These are phyloP conservation scores for Psammodynastes pulverulentus DNA, from an alignment of 2,113 vertebrate genomes.

Conservation along the genomic window DNA sequence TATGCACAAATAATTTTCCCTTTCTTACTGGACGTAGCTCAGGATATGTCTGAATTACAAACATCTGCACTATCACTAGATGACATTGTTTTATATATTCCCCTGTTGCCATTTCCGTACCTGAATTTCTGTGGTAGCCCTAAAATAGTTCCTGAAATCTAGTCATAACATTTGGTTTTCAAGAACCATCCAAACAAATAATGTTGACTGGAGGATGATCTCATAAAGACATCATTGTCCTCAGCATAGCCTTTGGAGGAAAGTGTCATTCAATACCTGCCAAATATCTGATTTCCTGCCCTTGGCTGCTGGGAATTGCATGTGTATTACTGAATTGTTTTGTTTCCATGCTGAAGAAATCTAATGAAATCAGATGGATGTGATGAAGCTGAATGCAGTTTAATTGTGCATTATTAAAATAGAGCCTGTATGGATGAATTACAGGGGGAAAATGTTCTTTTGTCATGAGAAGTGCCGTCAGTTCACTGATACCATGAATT, in stretches of 20 bases:
- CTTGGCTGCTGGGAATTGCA: not conserved
- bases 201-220: no score
- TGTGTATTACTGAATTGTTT: not conserved
- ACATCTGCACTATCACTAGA: not conserved
- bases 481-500: slow-evolving; percentile 11
- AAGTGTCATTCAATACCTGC: not conserved
- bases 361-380: not conserved
- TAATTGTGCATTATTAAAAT: not conserved
- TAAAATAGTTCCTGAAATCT: not conserved
- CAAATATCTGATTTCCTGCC: not conserved
- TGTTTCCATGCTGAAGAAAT: not conserved
- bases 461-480: not conserved
- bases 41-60: not conserved
- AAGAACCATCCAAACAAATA: not conserved
- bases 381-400: fast-evolving
- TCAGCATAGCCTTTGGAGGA: not conserved
- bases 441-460: slow-evolving; percentile 2
- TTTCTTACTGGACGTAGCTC: not conserved
- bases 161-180: not conserved
- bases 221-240: not conserved
- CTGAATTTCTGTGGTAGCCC: not conserved
- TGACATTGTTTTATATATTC: not conserved
- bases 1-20: not conserved
- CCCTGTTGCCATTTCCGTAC: not conserved
- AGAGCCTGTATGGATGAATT: not conserved